A percentile compares a stretch with the other conserved stretches of the same genome.
Conservation (phyloP, 2,797 vertebrate genomes). For the Hipposideros larvatus region DNA sequence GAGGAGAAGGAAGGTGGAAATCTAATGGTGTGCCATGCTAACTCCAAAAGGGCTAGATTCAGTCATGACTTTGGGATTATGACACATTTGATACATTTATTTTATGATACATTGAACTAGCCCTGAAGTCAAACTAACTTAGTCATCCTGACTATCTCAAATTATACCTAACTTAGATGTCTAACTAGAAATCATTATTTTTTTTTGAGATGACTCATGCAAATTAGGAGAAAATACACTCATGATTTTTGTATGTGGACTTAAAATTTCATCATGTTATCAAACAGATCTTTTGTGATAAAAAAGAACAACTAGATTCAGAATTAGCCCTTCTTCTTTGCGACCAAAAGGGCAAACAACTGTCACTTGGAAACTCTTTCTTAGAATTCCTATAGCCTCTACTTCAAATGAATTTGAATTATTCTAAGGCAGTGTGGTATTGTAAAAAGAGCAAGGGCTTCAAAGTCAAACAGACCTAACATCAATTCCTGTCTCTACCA, state of each 20-base stretch:
- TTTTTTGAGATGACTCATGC: constrained; percentile 64
- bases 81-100: background rate
- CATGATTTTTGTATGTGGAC: constrained; percentile 73
- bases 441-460: background rate
- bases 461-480: background rate
- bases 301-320: constrained; percentile 81
- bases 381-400: constrained; percentile 79
- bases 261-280: constrained; percentile 83
- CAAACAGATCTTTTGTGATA: constrained; percentile 81
- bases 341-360: constrained; percentile 74
- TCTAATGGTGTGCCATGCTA: background rate
- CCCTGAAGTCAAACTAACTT: background rate
- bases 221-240: constrained; percentile 78
- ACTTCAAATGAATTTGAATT: constrained; percentile 46
- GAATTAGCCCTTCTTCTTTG: constrained; percentile 73
- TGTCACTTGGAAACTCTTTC: constrained; percentile 78
- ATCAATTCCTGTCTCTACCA: background rate
- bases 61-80: background rate
- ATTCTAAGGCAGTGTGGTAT: background rate
- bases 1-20: background rate
- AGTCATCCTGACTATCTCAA: constrained; percentile 7
- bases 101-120: background rate
- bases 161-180: constrained; percentile 56
- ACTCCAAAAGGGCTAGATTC: background rate
- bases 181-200: constrained; percentile 14